phyloP scores from a whole-genome alignment of 2,797 vertebrate species.

The Peromyscus nudipes region DNA sequence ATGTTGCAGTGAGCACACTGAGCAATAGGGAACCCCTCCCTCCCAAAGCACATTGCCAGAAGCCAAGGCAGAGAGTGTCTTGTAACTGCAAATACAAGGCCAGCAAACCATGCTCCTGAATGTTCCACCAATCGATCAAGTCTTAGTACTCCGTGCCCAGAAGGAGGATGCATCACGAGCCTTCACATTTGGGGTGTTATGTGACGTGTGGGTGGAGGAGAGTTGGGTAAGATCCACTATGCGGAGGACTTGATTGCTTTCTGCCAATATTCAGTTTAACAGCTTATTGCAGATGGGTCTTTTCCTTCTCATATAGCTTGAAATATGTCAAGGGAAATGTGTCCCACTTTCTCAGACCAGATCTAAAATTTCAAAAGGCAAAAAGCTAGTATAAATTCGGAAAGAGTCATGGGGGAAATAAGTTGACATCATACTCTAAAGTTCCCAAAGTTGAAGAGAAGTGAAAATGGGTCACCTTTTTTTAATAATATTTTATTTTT shows the following conservation, averaged over 20 bases:
- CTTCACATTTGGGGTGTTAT: constrained; percentile 29
- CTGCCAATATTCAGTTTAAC: constrained; percentile 68
- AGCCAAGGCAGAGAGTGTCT: constrained; percentile 25
- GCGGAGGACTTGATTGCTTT: constrained; percentile 54
- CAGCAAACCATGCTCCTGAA: constrained; percentile 34
- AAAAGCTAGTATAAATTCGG: constrained; percentile 75
- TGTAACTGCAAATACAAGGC: constrained; percentile 9
- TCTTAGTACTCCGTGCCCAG: constrained; percentile 14
- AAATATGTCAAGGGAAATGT: constrained; percentile 76
- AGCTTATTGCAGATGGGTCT: constrained; percentile 56
- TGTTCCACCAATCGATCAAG: not conserved
- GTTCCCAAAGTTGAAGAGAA: constrained; percentile 70
- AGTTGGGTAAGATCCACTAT: constrained; percentile 36
- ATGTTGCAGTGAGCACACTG: not conserved
- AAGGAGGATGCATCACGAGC: constrained; percentile 32
- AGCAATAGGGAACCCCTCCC: not conserved
- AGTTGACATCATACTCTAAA: constrained; percentile 71
- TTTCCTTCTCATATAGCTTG: constrained; percentile 64
- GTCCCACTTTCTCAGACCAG: constrained; percentile 78
- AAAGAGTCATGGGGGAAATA: constrained; percentile 76
- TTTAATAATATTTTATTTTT: not conserved
- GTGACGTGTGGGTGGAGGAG: constrained; percentile 54
- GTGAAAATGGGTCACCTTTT: constrained; percentile 72
- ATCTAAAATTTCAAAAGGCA: constrained; percentile 73
- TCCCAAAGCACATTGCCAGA: not conserved